phyloP scores from a whole-genome alignment of 2,888 invertebrate species.

The Dendrolimus houi region DNA sequence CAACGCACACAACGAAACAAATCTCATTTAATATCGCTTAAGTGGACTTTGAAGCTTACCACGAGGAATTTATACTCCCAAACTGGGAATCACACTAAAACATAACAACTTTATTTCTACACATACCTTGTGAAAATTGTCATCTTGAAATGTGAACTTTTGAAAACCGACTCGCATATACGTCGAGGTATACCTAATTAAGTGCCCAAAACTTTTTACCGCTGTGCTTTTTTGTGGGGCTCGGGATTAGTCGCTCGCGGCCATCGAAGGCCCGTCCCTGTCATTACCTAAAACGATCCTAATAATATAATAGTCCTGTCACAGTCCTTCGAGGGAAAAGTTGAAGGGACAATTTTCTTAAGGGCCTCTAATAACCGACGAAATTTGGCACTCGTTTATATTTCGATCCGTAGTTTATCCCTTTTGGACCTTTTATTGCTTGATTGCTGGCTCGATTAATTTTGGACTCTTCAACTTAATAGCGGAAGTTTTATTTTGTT shows the following conservation, averaged over 20 bases:
- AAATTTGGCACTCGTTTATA: slow-evolving; percentile 61
- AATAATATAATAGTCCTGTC: slow-evolving; percentile 75
- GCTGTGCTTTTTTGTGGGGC: not conserved
- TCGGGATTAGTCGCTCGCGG: slow-evolving; percentile 60
- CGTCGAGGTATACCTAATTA: slow-evolving; percentile 49
- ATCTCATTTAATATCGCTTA: too few relatives aligned
- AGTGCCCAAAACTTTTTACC: slow-evolving; percentile 60
- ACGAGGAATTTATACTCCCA: too few relatives aligned
- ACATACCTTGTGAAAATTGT: too few relatives aligned
- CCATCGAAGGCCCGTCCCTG: slow-evolving; percentile 56
- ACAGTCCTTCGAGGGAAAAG: slow-evolving; percentile 58
- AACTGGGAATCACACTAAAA: too few relatives aligned
- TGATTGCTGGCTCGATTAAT: slow-evolving; percentile 27
- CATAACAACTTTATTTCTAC: too few relatives aligned
- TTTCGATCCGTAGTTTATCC: slow-evolving; percentile 37
- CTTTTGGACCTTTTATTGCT: slow-evolving; percentile 30
- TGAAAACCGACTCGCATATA: not conserved
- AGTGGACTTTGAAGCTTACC: too few relatives aligned
- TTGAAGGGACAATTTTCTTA: slow-evolving; percentile 65
- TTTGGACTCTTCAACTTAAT: slow-evolving; percentile 26
- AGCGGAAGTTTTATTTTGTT: slow-evolving; percentile 19
- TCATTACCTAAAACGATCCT: slow-evolving; percentile 72
- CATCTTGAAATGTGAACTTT: too few relatives aligned
- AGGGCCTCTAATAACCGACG: slow-evolving; percentile 48
- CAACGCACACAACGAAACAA: too few relatives aligned